Percentiles rank a stretch among this genome's conserved stretches.
These are phyloP conservation scores for Megamerina dolium DNA, from an alignment of 2,888 invertebrate species.

Conservation along the genomic window DNA sequence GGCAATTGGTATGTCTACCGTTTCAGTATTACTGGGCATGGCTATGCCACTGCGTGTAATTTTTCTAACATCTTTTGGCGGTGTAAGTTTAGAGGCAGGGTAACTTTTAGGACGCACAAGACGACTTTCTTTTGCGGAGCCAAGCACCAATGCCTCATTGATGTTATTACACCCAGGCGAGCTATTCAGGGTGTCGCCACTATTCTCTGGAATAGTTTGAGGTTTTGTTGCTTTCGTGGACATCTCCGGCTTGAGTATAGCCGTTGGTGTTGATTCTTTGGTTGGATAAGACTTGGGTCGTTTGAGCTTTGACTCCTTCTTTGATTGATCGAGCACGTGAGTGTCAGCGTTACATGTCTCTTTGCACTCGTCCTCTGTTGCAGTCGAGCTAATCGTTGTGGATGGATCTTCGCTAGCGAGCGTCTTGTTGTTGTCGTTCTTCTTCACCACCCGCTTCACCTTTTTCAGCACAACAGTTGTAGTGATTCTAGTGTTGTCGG, in stretches of 20 bases:
- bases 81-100: constrained; percentile 49
- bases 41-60: constrained; percentile 33
- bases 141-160: constrained; percentile 7
- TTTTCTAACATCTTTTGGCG: constrained; percentile 44
- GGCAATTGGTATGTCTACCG: not conserved
- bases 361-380: constrained; percentile 10
- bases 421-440: constrained; percentile 24
- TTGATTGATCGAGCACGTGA: constrained; percentile 23
- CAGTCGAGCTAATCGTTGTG: not conserved
- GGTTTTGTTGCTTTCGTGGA: constrained; percentile 14
- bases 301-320: constrained; percentile 51
- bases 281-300: constrained; percentile 56
- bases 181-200: not conserved
- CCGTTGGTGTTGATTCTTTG: constrained; percentile 40
- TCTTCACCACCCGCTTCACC: constrained; percentile 39
- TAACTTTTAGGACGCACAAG: constrained; percentile 57
- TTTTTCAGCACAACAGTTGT: constrained; percentile 32
- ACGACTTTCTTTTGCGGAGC: constrained; percentile 35
- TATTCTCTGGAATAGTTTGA: constrained; percentile 10
- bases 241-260: constrained; percentile 23
- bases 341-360: constrained; percentile 16
- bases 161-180: not conserved
- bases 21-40: constrained; percentile 26
- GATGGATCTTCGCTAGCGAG: constrained; percentile 18
- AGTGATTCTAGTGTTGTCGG: constrained; percentile 16